Percentiles rank a stretch among this genome's conserved stretches.
Evolutionary conservation across 37 sponge, comb jelly and placozoan genomes (phyloP).

Genomic region (Cliona cf. orientalis): DNA sequence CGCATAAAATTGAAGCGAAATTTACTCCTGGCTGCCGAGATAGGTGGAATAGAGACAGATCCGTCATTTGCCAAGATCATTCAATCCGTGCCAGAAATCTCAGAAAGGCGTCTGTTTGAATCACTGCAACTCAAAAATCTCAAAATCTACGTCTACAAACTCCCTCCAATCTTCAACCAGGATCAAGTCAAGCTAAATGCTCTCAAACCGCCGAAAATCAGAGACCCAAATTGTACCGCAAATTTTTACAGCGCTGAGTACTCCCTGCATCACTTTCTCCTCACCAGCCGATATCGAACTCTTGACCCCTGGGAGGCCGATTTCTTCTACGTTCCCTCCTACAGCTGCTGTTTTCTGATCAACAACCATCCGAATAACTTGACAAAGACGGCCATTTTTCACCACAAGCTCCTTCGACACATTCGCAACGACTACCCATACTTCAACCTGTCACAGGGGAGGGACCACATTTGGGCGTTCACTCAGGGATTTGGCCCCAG

Average conservation of each 20-base stretch:
- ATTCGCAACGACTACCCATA: slow-evolving; percentile 24
- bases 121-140: slow-evolving; percentile 18
- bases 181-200: slow-evolving; percentile 30
- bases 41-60: neutral
- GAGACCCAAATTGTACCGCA: slow-evolving; percentile 45
- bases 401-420: slow-evolving; percentile 18
- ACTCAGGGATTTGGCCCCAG: slow-evolving; percentile 34
- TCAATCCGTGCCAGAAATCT: slow-evolving; percentile 1
- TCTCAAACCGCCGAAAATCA: slow-evolving; percentile 31
- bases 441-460: slow-evolving; percentile 51
- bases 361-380: slow-evolving; percentile 48
- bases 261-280: slow-evolving; percentile 38
- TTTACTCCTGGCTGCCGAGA: neutral
- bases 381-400: slow-evolving; percentile 34
- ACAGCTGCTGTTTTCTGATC: slow-evolving; percentile 49
- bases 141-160: slow-evolving; percentile 49
- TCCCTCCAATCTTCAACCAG: slow-evolving; percentile 31
- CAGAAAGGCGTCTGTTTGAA: neutral
- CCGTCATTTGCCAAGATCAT: neutral
- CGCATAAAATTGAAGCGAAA: neutral
- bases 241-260: slow-evolving; percentile 55
- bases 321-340: slow-evolving; percentile 54
- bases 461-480: slow-evolving; percentile 60
- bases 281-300: slow-evolving; percentile 29
- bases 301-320: slow-evolving; percentile 40